Base-by-base conservation (phyloP, 2,113 vertebrate genomes). In the Gopherus flavomarginatus region DNA sequence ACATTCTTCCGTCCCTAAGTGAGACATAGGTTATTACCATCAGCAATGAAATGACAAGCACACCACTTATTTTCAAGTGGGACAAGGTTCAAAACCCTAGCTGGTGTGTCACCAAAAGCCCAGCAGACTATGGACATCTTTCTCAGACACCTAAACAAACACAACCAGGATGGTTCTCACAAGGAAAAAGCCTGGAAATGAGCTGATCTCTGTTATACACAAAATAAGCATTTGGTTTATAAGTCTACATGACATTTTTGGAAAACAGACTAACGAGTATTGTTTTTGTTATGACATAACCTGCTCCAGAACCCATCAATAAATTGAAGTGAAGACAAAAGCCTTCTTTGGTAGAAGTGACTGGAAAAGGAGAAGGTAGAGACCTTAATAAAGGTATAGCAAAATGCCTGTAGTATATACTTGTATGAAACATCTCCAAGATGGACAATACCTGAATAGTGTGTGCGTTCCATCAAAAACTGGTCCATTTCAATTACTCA, bases 61-160 rank as follows among this genome's bases (percentile, higher is more conserved):
- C 13, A 7, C 10, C 29, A 49, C 56, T 86, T 90, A 53, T 92
- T 95, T 96, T 92, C 53, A 78, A 95, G 31, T 83, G 83, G 90
- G 53, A 79, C 85, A 89, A 79, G 93, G 13, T 62, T 72, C 42
- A 38, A 52, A 29, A 78, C 78, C 21, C 84, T 56, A 85, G 87
- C 81, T 92, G 16, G 31, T 7, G 0, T 85, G 82, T 95, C 92
- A 95, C 90, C n/a, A 42, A 85, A 89, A 97, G 91, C 31, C 3
- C 84, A 93, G 81, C 24, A 95, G 52, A 91, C 88, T 90, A 56
- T 85, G 21, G 24, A 85, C 83, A 65, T 54, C 89, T 92, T 92
- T 1, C 0, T 50, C 86, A 91, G 80, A 47, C 88, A 52, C 57
- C 83, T 27, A 69, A 11, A 53, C 26, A 31, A 31, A 54, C 22